Base-by-base conservation (phyloP, 2,888 invertebrate species). In the Lymantria dispar region DNA sequence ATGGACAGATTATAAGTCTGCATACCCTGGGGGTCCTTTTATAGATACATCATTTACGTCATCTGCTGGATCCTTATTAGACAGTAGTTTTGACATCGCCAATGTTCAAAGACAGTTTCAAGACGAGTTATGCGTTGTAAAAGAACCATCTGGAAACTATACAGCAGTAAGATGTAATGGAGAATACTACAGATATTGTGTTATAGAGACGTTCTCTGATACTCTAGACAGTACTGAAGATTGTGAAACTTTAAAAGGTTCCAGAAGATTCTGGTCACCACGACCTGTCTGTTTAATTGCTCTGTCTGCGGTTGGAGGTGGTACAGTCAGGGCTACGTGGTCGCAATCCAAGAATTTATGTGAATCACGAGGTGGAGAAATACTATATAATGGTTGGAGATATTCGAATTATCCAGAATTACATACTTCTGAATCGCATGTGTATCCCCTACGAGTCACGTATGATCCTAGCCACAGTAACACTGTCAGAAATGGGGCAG, bases 1-100 rank as follows among this genome's bases (percentile, higher is more conserved):
- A 62, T 92, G 92, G 92, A 81, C 86, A 0, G 90, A 91, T 47
- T 91, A 84, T 62, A 87, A 77, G 54, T 75, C 85, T 0, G 48
- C 80, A 14, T 90, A 91, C 54, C 78, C 83, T 7, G 87, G 89
- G 2, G 91, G 92, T 1, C 83, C 85, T 1, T 90, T 85, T 56
- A 69, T 89, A 3, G 88, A 90, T 54, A 82, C 80, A 78, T 83
- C 87, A 1, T 80, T 73, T 46, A 82, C 83, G 8, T 72, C 78
- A 38, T 58, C 68, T n/a, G 73, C 74, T 15, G 86, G 85, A 9
- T 60, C 74, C 7, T 56, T 80, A 0, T 52, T 88, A 8, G 50
- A 67, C 15, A 63, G 70, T 0, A 72, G 78, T 0, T 78, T 72
- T 52, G 76, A 82, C 15, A 78, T 88, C 1, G 66, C 67, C 9